These are phyloP conservation scores for Himalopsyche tibetana DNA, from an alignment of 2,888 invertebrate genomes.

Conservation along the genomic window DNA sequence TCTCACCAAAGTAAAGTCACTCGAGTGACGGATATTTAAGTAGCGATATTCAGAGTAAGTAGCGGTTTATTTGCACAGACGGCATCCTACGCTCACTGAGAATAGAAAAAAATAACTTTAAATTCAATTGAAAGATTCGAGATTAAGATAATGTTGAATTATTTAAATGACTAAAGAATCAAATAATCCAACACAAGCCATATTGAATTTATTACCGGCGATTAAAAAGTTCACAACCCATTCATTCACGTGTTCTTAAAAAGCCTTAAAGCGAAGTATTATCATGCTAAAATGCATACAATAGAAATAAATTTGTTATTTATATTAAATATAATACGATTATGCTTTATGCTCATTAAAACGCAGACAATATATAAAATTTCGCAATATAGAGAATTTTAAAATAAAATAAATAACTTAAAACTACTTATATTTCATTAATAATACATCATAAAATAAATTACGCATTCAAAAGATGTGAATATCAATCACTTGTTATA, in stretches of 20 bases:
- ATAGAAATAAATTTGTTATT: too few relatives aligned
- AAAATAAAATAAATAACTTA: slow-evolving; percentile 41
- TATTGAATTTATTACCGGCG: neutral
- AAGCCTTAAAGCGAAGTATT: slow-evolving; percentile 21
- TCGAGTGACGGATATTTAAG: too few relatives aligned
- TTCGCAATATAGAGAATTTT: neutral
- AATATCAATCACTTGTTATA: neutral
- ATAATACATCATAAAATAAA: slow-evolving; percentile 10
- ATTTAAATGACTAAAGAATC: too few relatives aligned
- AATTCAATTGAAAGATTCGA: too few relatives aligned
- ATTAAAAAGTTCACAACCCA: slow-evolving; percentile 37
- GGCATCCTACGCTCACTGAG: too few relatives aligned
- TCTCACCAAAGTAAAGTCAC: too few relatives aligned
- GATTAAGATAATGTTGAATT: too few relatives aligned
- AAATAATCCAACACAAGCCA: too few relatives aligned
- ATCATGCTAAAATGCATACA: slow-evolving; percentile 23
- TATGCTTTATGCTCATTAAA: neutral
- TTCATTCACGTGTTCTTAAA: slow-evolving; percentile 14
- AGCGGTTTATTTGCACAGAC: too few relatives aligned
- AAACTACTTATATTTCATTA: neutral
- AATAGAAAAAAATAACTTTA: too few relatives aligned
- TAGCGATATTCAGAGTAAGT: too few relatives aligned
- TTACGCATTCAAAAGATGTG: slow-evolving; percentile 10
- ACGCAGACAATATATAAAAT: neutral
- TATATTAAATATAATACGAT: neutral